Base-by-base conservation (phyloP, 2,888 invertebrate species). In the Dione juno region DNA sequence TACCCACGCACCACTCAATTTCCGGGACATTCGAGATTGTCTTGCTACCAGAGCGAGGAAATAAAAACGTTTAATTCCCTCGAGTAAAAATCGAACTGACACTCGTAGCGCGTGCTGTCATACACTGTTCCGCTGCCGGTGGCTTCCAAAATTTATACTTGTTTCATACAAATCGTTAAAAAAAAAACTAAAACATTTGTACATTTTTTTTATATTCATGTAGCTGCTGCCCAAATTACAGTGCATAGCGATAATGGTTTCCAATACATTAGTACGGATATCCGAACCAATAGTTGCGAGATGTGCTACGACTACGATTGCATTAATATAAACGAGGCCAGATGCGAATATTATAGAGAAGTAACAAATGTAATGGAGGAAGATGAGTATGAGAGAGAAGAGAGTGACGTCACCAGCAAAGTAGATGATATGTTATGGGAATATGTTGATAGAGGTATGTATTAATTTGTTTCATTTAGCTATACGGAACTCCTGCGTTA, bases 231-330 rank as follows among this genome's bases (percentile, higher is more conserved):
- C 19, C 19, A 41, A 67, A 66, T 69, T 16, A 69, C 11, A 57
- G 58, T 59, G 50, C 53, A 43, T 40, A 21, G 57, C 37, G 48
- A 66, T 11, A 37, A 70, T 41, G 59, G 45, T 13, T 72, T 68
- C 14, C 45, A 64, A 48, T 68, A 61, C 35, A 58, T 40, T 28
- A 59, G 35, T n/a, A 19, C 28, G 16, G 52, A 50, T 28, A 5
- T 10, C 11, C 14, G 28, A 13, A 40, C 1, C 37, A 61, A 68
- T 0, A 48, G 61, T 43, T 75, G 76, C 52, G 54, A 65, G 16
- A 58, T 87, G 14, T 90, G 88, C 77, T 84, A 81, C 57, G 81
- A 77, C 0, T 75, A 79, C 3, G 80, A 85, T 52, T 90, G 89
- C 68, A 52, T 83, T 3, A 54, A 59, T 10, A 71, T 85, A 45